phyloP scores from a whole-genome alignment of 92 coral and sea anemone genomes.

The Pocillopora grandis region DNA sequence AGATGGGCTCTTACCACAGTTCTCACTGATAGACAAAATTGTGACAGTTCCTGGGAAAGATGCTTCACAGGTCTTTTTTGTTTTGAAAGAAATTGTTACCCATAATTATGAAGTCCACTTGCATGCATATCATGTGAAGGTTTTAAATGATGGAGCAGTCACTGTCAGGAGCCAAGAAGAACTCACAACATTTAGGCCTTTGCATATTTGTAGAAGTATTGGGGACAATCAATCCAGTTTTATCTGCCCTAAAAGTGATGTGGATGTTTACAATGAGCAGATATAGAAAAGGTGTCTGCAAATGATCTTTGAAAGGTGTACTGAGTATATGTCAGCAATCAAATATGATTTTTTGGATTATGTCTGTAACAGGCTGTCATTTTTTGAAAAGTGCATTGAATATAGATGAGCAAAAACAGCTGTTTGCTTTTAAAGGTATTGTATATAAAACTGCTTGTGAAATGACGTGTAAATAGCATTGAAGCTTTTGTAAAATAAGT shows the following conservation, averaged over 20 bases:
- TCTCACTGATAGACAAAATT: conserved; percentile 44
- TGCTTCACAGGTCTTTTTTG: conserved; percentile 34
- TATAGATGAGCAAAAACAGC: no score
- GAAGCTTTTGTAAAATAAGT: no score
- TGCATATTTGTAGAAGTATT: conserved; percentile 32
- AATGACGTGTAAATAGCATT: no score
- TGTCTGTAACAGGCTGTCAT: no score
- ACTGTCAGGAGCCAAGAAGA: conserved; percentile 41
- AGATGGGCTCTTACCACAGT: conserved; percentile 50
- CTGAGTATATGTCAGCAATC: no score
- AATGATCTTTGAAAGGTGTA: no score
- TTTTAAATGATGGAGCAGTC: conserved; percentile 23
- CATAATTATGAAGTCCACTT: conserved; percentile 45
- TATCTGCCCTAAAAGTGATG: conserved; percentile 48
- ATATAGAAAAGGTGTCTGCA: conserved; percentile 12
- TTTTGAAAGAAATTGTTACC: conserved; percentile 21
- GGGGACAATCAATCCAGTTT: conserved; percentile 38
- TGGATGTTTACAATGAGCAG: conserved; percentile 53
- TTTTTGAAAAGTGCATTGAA: no score
- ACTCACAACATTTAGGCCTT: conserved; percentile 42
- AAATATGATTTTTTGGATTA: no score
- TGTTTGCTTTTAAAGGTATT: no score
- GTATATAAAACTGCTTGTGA: no score
- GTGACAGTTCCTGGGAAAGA: conserved; percentile 46
- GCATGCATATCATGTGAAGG: conserved; percentile 41